These are phyloP conservation scores for Epinotia brunnichana DNA, from an alignment of 2,888 invertebrate species.

Conservation along the genomic window DNA sequence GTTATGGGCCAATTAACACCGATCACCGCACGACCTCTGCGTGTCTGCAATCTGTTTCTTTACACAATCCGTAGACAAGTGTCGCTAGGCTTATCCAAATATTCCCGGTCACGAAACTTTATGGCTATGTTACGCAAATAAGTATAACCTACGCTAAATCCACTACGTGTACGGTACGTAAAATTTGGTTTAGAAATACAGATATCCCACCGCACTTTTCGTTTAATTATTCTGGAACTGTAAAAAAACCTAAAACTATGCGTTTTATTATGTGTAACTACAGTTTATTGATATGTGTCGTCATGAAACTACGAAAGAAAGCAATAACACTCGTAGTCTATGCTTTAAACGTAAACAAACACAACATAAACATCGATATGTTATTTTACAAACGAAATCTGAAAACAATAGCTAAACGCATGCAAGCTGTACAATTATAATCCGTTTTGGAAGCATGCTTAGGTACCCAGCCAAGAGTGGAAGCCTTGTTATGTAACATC, in stretches of 20 bases:
- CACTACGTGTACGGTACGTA: not conserved
- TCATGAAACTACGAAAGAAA: conserved; percentile 6
- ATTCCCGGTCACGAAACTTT: conserved; percentile 5
- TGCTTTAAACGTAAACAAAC: conserved; percentile 21
- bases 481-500: conserved; percentile 64
- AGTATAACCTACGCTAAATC: conserved; percentile 1
- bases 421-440: conserved; percentile 26
- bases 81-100: conserved; percentile 3
- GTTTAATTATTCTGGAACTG: not conserved
- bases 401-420: conserved; percentile 15
- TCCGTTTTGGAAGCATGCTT: conserved; percentile 44
- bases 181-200: not conserved
- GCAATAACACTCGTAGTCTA: conserved; percentile 22
- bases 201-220: not conserved
- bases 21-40: conserved; percentile 65
- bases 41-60: conserved; percentile 49
- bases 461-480: conserved; percentile 52
- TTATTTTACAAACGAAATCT: conserved; percentile 16
- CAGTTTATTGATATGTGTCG: not conserved
- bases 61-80: conserved; percentile 2
- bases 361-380: conserved; percentile 23
- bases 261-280: not conserved
- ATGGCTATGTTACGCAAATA: not conserved
- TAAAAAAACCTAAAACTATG: not conserved
- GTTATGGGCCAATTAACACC: conserved; percentile 69